These are phyloP conservation scores for Troglohyphantes excavatus DNA, from an alignment of 2,888 invertebrate genomes.

Conservation along the genomic window DNA sequence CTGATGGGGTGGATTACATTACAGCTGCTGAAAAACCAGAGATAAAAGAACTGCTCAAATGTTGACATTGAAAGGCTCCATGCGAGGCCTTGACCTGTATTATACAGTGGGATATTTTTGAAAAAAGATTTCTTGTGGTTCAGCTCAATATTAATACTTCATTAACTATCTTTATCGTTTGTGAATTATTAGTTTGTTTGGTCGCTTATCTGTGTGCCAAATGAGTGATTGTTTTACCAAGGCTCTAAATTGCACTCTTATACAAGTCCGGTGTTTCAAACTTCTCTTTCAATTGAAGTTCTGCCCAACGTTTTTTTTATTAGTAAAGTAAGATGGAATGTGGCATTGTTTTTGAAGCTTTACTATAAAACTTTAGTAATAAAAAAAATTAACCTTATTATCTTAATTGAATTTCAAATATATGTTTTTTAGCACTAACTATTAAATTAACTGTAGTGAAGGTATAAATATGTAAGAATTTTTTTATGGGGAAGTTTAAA, in stretches of 20 bases:
- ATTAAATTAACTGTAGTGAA: too few species aligned
- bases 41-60: conserved; percentile 89
- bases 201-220: conserved; percentile 31
- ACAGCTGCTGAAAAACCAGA: conserved; percentile 96
- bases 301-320: neutral
- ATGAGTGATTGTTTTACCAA: conserved; percentile 19
- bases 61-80: conserved; percentile 59
- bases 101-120: conserved; percentile 52
- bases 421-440: too few species aligned
- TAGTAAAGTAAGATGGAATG: too few species aligned
- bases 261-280: neutral
- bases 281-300: neutral
- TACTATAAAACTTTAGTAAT: too few species aligned
- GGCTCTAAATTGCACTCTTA: neutral
- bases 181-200: conserved; percentile 20
- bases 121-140: conserved; percentile 27
- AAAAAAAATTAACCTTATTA: too few species aligned
- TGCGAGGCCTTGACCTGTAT: conserved; percentile 19
- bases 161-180: conserved; percentile 14
- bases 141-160: conserved; percentile 43
- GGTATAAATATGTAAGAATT: too few species aligned
- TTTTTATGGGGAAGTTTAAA: too few species aligned
- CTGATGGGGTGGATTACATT: conserved; percentile 92
- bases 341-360: too few species aligned
- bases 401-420: too few species aligned